Evolutionary conservation across 2,113 vertebrate species (phyloP).

Genomic region (Himantopus leucocephalus): DNA sequence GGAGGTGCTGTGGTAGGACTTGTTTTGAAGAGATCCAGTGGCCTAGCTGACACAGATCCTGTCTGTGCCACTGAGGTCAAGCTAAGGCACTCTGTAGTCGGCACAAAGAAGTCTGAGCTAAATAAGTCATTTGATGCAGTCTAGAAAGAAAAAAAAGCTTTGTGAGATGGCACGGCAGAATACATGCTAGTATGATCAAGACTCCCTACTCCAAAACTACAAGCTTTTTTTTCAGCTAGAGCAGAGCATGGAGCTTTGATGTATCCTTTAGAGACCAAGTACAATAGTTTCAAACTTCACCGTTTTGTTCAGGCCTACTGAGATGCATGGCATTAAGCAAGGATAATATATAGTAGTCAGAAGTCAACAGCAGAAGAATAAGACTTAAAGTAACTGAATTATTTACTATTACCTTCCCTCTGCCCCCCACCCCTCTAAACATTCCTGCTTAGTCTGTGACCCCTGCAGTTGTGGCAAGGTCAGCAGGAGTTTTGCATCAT

Average conservation of each 20-base stretch:
- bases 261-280: background rate
- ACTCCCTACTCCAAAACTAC: background rate
- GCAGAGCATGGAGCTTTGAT: background rate
- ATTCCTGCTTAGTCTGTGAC: background rate
- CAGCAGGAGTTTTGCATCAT: background rate
- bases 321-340: background rate
- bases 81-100: conserved; percentile 31
- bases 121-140: conserved; percentile 77
- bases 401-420: background rate
- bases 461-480: background rate
- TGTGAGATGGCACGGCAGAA: background rate
- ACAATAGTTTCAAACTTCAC: background rate
- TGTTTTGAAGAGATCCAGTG: conserved; percentile 79
- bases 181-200: background rate
- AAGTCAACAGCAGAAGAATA: background rate
- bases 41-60: conserved; percentile 25
- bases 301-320: background rate
- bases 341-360: background rate
- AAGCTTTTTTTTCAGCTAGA: background rate
- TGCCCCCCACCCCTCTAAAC: background rate
- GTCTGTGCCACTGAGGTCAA: conserved; percentile 41
- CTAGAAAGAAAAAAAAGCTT: conserved; percentile 54
- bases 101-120: conserved; percentile 80
- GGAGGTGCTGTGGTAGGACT: background rate
- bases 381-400: background rate